Percentiles rank a stretch among this genome's conserved stretches.
Evolutionary conservation across 23 tunicate genomes (phyloP).

Genomic region (Halocynthia aurantium): DNA sequence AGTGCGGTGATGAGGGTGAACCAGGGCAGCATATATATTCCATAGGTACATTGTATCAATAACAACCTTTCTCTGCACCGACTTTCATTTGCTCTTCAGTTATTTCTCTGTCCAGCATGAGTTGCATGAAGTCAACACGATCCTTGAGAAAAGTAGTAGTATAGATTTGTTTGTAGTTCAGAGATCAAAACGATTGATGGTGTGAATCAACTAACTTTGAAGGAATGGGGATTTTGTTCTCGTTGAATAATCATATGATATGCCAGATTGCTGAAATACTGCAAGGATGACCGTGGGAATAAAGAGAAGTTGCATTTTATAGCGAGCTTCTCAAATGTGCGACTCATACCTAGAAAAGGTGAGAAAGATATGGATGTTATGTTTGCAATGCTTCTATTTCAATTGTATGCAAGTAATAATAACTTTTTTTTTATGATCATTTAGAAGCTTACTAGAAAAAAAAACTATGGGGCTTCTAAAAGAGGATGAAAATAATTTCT

Average conservation of each 20-base stretch:
- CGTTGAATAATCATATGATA: background rate
- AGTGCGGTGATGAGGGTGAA: no score
- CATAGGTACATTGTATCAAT: no score
- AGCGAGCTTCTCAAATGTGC: background rate
- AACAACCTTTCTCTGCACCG: slow-evolving; percentile 30
- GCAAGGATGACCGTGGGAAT: background rate
- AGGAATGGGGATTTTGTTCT: background rate
- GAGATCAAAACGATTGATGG: no score
- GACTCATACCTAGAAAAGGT: background rate
- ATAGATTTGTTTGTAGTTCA: no score
- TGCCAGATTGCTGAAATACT: slow-evolving; percentile 2
- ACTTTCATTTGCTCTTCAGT: slow-evolving; percentile 24
- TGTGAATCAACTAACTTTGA: no score
- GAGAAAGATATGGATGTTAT: background rate
- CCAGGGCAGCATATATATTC: no score
- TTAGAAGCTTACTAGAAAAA: no score
- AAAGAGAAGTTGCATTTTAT: background rate
- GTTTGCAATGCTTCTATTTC: background rate
- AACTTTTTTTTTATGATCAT: no score
- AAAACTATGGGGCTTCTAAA: no score
- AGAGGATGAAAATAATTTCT: background rate
- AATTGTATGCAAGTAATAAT: background rate
- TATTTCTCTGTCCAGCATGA: slow-evolving; percentile 48
- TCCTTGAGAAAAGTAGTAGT: background rate
- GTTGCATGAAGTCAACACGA: slow-evolving; percentile 49